These are phyloP conservation scores for Amyelois transitella DNA, from an alignment of 1,140 invertebrate genomes.

Conservation along the genomic window DNA sequence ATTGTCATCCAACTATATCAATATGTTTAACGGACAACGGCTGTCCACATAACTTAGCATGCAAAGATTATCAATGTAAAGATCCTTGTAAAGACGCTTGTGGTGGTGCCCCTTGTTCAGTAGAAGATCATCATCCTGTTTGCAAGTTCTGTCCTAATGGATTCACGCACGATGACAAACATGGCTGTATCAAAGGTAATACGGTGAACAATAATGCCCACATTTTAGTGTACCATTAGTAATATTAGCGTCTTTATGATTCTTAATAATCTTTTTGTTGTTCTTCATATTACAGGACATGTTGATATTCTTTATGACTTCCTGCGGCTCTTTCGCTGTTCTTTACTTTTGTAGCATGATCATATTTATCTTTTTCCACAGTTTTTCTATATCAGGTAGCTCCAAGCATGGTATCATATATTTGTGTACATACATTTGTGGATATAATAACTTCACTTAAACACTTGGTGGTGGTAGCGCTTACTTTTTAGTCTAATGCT, in stretches of 20 bases:
- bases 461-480: conserved; percentile 47
- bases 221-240: conserved; percentile 50
- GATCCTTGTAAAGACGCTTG: conserved; percentile 91
- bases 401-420: conserved; percentile 46
- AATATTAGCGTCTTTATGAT: conserved; percentile 53
- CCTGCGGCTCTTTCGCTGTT: conserved; percentile 63
- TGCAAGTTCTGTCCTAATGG: conserved; percentile 95
- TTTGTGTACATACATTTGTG: conserved; percentile 52
- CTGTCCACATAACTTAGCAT: conserved; percentile 88
- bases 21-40: conserved; percentile 92
- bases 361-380: conserved; percentile 59
- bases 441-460: conserved; percentile 34
- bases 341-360: conserved; percentile 64
- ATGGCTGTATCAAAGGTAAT: conserved; percentile 97
- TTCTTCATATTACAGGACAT: conserved; percentile 75
- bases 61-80: conserved; percentile 91
- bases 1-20: conserved; percentile 88
- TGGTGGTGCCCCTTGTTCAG: conserved; percentile 89
- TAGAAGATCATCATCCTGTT: conserved; percentile 93
- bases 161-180: conserved; percentile 90
- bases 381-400: conserved; percentile 67
- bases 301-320: conserved; percentile 68
- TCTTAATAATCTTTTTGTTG: conserved; percentile 69
- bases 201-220: conserved; percentile 35
- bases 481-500: conserved; percentile 48